A percentile compares a stretch with the other conserved stretches of the same genome.
These are phyloP conservation scores for Sander lucioperca DNA, from an alignment of 2,113 vertebrate species.

Conservation along the genomic window DNA sequence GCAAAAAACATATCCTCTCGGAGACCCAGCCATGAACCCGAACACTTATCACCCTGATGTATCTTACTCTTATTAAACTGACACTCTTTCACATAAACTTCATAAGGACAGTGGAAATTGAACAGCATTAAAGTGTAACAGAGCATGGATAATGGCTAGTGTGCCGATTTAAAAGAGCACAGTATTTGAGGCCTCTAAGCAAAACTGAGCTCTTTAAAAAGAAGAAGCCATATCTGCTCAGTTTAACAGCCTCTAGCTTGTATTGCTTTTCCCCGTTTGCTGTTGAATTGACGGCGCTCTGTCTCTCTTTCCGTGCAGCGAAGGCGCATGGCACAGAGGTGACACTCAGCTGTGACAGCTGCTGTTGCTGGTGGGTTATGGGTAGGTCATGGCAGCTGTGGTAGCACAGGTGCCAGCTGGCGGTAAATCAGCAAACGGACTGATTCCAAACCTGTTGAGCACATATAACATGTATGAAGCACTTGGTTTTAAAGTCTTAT, in stretches of 20 bases:
- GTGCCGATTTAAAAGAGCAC: conserved; percentile 54
- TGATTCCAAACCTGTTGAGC: conserved; percentile 44
- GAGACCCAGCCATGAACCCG: conserved; percentile 64
- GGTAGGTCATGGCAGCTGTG: conserved; percentile 67
- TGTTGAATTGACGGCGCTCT: conserved; percentile 18
- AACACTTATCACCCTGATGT: conserved; percentile 60
- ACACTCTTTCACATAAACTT: conserved; percentile 69
- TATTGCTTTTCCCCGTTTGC: not conserved
- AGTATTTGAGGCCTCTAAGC: conserved; percentile 35
- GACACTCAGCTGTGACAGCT: conserved; percentile 66
- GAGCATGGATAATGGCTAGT: conserved; percentile 65
- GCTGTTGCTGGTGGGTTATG: conserved; percentile 66
- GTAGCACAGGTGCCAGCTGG: conserved; percentile 67
- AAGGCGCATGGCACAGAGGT: conserved; percentile 28
- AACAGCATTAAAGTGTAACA: conserved; percentile 67
- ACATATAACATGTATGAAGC: conserved; percentile 4
- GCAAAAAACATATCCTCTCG: conserved; percentile 47
- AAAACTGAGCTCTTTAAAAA: conserved; percentile 25
- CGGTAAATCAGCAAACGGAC: conserved; percentile 28
- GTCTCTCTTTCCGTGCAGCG: conserved; percentile 5
- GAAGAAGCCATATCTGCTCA: conserved; percentile 17
- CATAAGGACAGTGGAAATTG: conserved; percentile 67
- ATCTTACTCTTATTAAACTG: conserved; percentile 62
- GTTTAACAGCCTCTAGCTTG: conserved; percentile 5
- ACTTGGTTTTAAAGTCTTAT: conserved; percentile 6